Evolutionary conservation across 2,888 invertebrate species (phyloP), one percentile per base, ranked within the genome.

Genomic region (Agonum fuliginosum): DNA sequence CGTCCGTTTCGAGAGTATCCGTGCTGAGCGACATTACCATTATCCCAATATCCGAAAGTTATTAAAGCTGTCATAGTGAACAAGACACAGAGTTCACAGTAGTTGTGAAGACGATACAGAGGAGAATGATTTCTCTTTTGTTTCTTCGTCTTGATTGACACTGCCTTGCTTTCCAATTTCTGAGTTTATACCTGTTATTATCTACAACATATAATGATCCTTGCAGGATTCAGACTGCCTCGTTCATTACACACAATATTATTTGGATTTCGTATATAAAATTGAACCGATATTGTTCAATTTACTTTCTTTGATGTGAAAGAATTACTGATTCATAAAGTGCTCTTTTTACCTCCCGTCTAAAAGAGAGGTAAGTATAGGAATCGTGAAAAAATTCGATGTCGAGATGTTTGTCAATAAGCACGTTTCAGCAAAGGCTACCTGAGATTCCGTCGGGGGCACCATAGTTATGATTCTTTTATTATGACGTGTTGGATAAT

Each of bases 131-230:
- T 58, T 37, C 37, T 73, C 67, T 75, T 74, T 75, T 75, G 75
- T 75, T 75, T 75, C 48, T 17, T 14, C 37, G 37, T 65, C 67
- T 67, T 75, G 75, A 75, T 75, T 75, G 75, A 67, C 75, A 67
- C 67, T 12, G 65, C 37, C 51, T 73, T 51, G 48, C 34, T 75
- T 67, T 75, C 48, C 48, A 75, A 75, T 75, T 67, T 75, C 37
- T 19, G 51, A 34, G 30, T 67, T 67, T 30, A 75, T 75, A 34
- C 67, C 67, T 67, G 67, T 48, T 75, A 75, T 67, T 75, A 75
- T 75, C 67, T 20, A 12, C 22, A 22, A 65, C 30, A 67, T 54
- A 58, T 58, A 69, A 72, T 37, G 58, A 72, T 72, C 22, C 19
- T 5, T 10, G 17, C 0, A 12, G 43, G 27, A 70, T 70, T 70